Evolutionary conservation across 2,113 vertebrate genomes (phyloP), one percentile per base, ranked within the genome.

Genomic region (Malurus melanocephalus): DNA sequence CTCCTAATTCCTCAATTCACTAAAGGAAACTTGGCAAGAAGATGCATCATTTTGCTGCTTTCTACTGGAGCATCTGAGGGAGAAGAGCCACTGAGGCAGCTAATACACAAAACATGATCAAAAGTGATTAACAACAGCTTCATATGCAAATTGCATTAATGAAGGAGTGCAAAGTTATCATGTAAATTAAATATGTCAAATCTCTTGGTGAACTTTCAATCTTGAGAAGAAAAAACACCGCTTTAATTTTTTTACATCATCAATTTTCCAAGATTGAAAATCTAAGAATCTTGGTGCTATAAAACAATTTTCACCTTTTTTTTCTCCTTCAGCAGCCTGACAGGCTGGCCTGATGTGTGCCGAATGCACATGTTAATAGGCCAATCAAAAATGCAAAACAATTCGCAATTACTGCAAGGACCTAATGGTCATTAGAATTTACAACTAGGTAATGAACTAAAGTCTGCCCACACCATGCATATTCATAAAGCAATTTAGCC

Each of bases 381-480:
- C 98, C 99, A 99, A 99, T 99, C 99, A 99, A 99, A 99, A 99
- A 99, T 99, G 99, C 99, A 99, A 99, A 99, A 99, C 99, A 99
- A 99, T 99, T 99, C 98, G 98, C 99, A 99, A 99, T 99, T 98
- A 98, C 98, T 99, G 99, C 98, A 98, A 99, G 98, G 99, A 99
- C 99, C 99, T 99, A 99, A 99, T 99, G 99, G 99, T 99, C 99
- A 99, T 99, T 99, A 99, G 99, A 99, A 99, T 99, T 99, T 99
- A 99, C 99, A 99, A 99, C 99, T 98, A 99, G 99, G 98, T 99
- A 99, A 99, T 99, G 99, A 99, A 99, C 98, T 99, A 99, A 99
- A 99, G 99, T 99, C 99, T 99, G 99, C 98, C 98, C 99, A 99
- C 98, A 98, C 98, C 98, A 99, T 99, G 99, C 98, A 99, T 99